phyloP scores from a whole-genome alignment of 1,140 invertebrate species.

The Radopholus similis region DNA sequence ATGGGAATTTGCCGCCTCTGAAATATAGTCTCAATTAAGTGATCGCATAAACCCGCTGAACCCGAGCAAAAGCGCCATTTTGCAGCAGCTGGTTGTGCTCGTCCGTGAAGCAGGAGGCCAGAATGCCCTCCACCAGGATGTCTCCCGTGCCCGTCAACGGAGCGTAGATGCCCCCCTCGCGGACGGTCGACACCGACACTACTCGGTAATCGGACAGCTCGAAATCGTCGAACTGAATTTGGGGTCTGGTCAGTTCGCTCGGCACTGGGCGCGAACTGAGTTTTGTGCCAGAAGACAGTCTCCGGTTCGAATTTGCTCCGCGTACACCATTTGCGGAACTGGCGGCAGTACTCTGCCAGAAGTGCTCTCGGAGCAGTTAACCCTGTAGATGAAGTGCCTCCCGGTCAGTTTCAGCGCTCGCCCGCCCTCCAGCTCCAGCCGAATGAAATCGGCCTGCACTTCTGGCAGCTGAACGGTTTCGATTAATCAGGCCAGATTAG shows the following conservation, averaged over 20 bases:
- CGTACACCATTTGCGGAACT: conserved; percentile 26
- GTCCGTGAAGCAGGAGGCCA: conserved; percentile 36
- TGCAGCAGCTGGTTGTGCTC: conserved; percentile 26
- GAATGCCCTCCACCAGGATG: conserved; percentile 36
- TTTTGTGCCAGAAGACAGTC: conserved; percentile 44
- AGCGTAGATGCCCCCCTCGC: conserved; percentile 31
- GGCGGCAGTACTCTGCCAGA: background rate
- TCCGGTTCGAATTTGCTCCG: conserved; percentile 28
- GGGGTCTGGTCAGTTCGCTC: no score
- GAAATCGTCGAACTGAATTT: no score
- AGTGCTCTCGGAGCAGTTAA: background rate
- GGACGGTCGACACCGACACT: background rate
- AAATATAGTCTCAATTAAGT: no score
- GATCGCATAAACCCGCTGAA: no score
- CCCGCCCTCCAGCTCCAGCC: conserved; percentile 31
- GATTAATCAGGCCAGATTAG: no score
- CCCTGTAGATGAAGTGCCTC: conserved; percentile 45
- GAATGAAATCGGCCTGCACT: conserved; percentile 25
- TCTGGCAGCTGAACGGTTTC: conserved; percentile 22
- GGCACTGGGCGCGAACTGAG: no score
- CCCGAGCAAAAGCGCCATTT: conserved; percentile 12
- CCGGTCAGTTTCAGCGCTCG: conserved; percentile 30
- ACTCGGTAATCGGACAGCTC: conserved; percentile 7
- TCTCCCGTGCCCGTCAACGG: conserved; percentile 33
- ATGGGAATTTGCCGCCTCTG: no score